Conservation (phyloP, 2,113 vertebrate species). For the Cryptotis parvus region DNA sequence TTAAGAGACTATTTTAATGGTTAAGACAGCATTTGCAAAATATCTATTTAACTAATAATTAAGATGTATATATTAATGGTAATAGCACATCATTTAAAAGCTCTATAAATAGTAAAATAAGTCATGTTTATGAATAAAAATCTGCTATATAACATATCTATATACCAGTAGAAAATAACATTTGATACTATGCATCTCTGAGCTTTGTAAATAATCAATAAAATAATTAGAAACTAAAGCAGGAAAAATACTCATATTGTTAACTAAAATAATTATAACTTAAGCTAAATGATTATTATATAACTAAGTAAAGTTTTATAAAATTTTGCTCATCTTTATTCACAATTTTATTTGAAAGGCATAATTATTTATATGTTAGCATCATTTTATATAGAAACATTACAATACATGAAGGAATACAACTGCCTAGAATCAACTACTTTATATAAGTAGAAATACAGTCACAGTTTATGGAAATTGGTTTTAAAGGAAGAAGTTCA, state of each 20-base stretch:
- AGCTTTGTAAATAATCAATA: constrained; percentile 74
- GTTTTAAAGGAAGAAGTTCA: not conserved
- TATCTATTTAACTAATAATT: constrained; percentile 71
- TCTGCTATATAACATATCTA: constrained; percentile 24
- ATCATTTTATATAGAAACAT: constrained; percentile 48
- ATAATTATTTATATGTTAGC: constrained; percentile 44
- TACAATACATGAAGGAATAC: constrained; percentile 37
- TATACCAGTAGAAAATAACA: constrained; percentile 6
- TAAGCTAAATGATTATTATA: constrained; percentile 66
- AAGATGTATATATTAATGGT: not conserved
- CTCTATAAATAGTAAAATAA: constrained; percentile 50
- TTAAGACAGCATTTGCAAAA: constrained; percentile 22
- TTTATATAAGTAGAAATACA: not conserved
- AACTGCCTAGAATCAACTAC: not conserved
- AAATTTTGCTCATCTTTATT: constrained; percentile 20
- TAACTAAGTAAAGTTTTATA: constrained; percentile 61
- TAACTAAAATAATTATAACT: constrained; percentile 77
- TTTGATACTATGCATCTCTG: constrained; percentile 1
- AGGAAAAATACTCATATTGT: constrained; percentile 61
- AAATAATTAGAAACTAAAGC: constrained; percentile 52
- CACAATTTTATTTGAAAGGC: constrained; percentile 63
- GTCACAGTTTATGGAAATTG: not conserved
- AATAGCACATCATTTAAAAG: not conserved
- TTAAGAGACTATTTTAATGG: constrained; percentile 53
- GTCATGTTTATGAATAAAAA: constrained; percentile 57